A percentile compares a stretch with the other conserved stretches of the same genome.
Evolutionary conservation across 2,888 invertebrate genomes (phyloP).

Genomic region (Machimus atricapillus): DNA sequence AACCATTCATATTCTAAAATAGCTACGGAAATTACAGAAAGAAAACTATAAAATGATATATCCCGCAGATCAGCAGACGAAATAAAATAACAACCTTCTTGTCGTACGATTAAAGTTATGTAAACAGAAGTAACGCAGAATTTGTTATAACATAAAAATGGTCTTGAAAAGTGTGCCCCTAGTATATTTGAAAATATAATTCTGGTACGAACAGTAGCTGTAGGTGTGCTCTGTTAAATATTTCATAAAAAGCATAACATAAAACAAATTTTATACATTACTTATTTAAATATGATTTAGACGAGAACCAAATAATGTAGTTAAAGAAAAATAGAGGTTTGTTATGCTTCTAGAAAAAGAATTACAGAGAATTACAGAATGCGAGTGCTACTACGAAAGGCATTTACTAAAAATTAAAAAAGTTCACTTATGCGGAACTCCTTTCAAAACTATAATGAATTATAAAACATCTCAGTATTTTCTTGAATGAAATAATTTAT

Average conservation of each 20-base stretch:
- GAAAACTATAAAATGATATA: too few relatives aligned
- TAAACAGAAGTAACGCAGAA: neutral
- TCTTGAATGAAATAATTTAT: conserved; percentile 8
- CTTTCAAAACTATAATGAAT: neutral
- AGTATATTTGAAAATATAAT: too few relatives aligned
- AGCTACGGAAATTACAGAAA: neutral
- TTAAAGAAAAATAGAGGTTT: neutral
- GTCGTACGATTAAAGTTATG: neutral
- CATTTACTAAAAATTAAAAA: neutral
- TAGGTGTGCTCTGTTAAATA: too few relatives aligned
- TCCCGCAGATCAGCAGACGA: too few relatives aligned
- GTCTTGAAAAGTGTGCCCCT: too few relatives aligned
- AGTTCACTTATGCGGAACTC: neutral
- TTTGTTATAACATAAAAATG: neutral
- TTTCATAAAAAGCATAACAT: too few relatives aligned
- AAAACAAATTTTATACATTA: too few relatives aligned
- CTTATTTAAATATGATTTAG: neutral
- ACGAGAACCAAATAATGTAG: neutral
- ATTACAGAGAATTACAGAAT: neutral
- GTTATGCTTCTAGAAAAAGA: neutral
- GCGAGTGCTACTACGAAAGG: neutral
- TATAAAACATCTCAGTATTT: conserved; percentile 3
- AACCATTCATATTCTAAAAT: neutral
- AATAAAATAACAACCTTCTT: too few relatives aligned
- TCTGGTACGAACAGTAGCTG: too few relatives aligned